Conservation (phyloP, 2,888 invertebrate species). For the Caenorhabditis wallacei region DNA sequence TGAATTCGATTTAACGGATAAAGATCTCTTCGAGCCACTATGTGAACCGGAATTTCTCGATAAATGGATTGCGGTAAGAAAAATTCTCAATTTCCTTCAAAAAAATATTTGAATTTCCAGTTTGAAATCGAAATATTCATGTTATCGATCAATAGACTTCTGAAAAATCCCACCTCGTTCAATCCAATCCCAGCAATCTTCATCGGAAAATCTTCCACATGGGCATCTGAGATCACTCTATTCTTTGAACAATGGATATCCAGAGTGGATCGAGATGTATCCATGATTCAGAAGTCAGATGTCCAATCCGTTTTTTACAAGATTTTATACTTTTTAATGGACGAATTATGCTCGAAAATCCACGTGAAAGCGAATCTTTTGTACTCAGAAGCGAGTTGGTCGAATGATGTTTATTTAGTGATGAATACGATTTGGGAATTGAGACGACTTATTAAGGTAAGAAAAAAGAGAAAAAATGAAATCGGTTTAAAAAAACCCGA, state of each 20-base stretch:
- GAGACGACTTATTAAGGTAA: slow-evolving; percentile 27
- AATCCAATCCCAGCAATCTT: not conserved
- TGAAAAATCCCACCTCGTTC: not conserved
- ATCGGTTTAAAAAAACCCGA: too few species aligned
- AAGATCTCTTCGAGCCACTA: slow-evolving; percentile 49
- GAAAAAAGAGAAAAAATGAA: too few species aligned
- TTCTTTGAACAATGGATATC: slow-evolving; percentile 60
- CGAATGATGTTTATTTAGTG: slow-evolving; percentile 56
- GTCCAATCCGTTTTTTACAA: slow-evolving; percentile 48
- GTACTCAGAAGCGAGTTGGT: slow-evolving; percentile 46
- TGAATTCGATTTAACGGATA: slow-evolving; percentile 32
- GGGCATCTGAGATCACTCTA: slow-evolving; percentile 57
- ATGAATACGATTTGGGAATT: slow-evolving; percentile 61
- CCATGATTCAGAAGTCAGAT: slow-evolving; percentile 28
- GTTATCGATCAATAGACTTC: slow-evolving; percentile 6
- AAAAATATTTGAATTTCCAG: not conserved
- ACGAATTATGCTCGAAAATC: slow-evolving; percentile 42
- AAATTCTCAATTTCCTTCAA: not conserved
- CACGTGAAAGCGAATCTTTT: slow-evolving; percentile 15
- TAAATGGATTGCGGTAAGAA: slow-evolving; percentile 38
- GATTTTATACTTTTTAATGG: slow-evolving; percentile 25
- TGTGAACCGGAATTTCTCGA: slow-evolving; percentile 50
- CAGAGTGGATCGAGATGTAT: slow-evolving; percentile 26
- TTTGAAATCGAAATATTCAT: slow-evolving; percentile 60
- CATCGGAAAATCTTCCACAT: slow-evolving; percentile 5